These are phyloP conservation scores for Cephus cinctus DNA, from an alignment of 1,140 invertebrate genomes.

Conservation along the genomic window DNA sequence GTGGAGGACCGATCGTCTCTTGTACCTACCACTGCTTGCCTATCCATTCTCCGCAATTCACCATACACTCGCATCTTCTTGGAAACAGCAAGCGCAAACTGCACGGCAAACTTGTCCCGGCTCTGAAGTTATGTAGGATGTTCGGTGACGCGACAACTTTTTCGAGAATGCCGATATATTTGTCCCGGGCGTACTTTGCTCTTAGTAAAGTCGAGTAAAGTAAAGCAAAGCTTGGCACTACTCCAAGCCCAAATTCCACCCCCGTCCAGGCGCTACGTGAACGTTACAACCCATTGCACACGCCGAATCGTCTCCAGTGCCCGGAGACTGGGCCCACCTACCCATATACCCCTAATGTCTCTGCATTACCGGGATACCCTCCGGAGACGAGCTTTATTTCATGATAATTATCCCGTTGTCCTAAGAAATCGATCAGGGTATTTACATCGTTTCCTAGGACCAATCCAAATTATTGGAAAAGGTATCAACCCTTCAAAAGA, in stretches of 20 bases:
- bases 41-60: too few relatives aligned
- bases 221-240: conserved; percentile 42
- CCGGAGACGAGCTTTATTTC: conserved; percentile 5
- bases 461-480: too few relatives aligned
- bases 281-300: conserved; percentile 53
- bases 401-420: conserved; percentile 32
- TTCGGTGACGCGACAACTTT: conserved; percentile 46
- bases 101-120: conserved; percentile 24
- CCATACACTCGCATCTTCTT: too few relatives aligned
- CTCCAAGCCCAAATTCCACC: conserved; percentile 46
- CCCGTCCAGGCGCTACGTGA: conserved; percentile 30
- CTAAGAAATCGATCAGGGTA: background rate
- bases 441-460: background rate
- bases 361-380: conserved; percentile 21
- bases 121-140: conserved; percentile 35
- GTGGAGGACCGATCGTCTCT: too few relatives aligned
- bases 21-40: too few relatives aligned
- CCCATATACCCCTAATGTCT: conserved; percentile 32
- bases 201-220: conserved; percentile 39
- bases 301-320: conserved; percentile 46
- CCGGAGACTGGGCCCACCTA: conserved; percentile 28
- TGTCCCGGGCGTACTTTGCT: conserved; percentile 29
- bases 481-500: too few relatives aligned
- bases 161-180: conserved; percentile 45
- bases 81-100: too few relatives aligned